These are phyloP conservation scores for Hypocryptadius cinnamomeus DNA, from an alignment of 2,113 vertebrate species.

Conservation along the genomic window DNA sequence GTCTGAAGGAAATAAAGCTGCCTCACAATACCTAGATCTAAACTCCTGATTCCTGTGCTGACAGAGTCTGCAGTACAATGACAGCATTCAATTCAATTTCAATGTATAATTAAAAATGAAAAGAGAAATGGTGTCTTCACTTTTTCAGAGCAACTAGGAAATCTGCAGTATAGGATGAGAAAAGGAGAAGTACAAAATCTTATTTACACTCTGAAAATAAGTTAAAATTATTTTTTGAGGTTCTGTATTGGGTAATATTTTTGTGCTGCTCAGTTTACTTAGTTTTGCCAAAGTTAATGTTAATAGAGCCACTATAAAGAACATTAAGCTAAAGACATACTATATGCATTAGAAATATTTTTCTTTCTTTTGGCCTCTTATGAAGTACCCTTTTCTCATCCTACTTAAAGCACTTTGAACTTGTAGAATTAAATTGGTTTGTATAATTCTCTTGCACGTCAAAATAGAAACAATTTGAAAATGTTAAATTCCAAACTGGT, in stretches of 20 bases:
- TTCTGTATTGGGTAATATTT: neutral
- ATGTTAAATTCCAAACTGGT: neutral
- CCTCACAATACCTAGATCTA: neutral
- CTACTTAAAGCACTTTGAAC: neutral
- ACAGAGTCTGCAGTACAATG: neutral
- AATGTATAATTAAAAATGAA: constrained; percentile 17
- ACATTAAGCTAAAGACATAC: neutral
- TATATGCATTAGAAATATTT: neutral
- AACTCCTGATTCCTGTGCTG: neutral
- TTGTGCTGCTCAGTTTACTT: neutral
- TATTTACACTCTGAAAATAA: neutral
- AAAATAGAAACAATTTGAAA: constrained; percentile 30
- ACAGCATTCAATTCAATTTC: neutral
- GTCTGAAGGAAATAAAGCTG: neutral
- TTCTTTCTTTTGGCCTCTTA: constrained; percentile 3
- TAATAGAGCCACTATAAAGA: neutral
- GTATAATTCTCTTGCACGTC: neutral
- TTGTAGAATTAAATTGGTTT: constrained; percentile 15
- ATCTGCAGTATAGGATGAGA: neutral
- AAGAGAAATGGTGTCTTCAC: neutral
- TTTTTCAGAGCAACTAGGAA: neutral
- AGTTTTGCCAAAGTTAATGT: neutral
- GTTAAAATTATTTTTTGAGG: neutral
- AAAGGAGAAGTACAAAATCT: neutral
- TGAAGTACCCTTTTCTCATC: neutral